Evolutionary conservation across 2,888 invertebrate species (phyloP).

Genomic region (Gnatocerus cornutus): DNA sequence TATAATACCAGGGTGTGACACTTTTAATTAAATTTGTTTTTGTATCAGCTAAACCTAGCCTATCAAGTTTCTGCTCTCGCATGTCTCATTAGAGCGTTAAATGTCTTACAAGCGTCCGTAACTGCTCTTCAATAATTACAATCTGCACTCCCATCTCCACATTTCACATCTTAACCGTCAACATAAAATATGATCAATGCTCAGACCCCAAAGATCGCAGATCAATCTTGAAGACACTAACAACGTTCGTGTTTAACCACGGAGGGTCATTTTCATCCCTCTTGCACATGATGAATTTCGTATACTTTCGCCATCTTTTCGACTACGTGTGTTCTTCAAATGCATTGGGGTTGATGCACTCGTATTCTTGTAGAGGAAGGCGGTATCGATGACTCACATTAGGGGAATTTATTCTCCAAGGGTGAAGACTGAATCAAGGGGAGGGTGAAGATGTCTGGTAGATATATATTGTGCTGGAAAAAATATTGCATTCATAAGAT

Average conservation of each 20-base stretch:
- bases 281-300: slow-evolving; percentile 35
- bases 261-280: slow-evolving; percentile 29
- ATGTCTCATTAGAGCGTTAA: slow-evolving; percentile 15
- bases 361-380: slow-evolving; percentile 42
- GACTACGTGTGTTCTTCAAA: background rate
- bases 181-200: slow-evolving; percentile 25
- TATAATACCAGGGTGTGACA: slow-evolving; percentile 24
- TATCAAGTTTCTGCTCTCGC: background rate
- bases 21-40: slow-evolving; percentile 26
- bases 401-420: slow-evolving; percentile 51
- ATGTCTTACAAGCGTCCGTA: background rate
- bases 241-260: slow-evolving; percentile 19
- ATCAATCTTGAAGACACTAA: slow-evolving; percentile 40
- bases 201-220: slow-evolving; percentile 17
- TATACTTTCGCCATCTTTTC: slow-evolving; percentile 26
- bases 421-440: slow-evolving; percentile 49
- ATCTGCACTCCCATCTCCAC: slow-evolving; percentile 7
- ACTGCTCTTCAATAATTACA: slow-evolving; percentile 2
- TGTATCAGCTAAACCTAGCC: background rate
- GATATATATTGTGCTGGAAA: slow-evolving; percentile 1
- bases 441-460: slow-evolving; percentile 38
- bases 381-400: slow-evolving; percentile 60
- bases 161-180: slow-evolving; percentile 21
- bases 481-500: background rate
- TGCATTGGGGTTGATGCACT: slow-evolving; percentile 43